These are phyloP conservation scores for Tachysurus fulvidraco DNA, from an alignment of 2,113 vertebrate genomes.

Conservation along the genomic window DNA sequence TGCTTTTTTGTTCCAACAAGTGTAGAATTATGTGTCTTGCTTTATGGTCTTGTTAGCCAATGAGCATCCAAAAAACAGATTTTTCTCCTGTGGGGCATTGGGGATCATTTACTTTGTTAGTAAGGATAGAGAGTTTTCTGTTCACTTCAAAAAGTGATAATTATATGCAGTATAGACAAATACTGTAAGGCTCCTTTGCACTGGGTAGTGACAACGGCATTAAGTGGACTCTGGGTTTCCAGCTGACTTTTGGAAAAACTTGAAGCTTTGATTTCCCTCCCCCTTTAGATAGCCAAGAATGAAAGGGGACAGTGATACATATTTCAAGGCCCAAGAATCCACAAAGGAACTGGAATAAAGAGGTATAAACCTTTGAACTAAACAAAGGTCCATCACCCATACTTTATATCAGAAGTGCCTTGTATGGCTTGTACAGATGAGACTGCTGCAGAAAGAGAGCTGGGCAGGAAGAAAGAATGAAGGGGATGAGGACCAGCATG, in stretches of 20 bases:
- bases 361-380: slow-evolving; percentile 97
- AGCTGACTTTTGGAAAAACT: slow-evolving; percentile 83
- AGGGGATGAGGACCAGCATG: slow-evolving; percentile 74
- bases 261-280: slow-evolving; percentile 85
- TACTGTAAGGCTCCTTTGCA: slow-evolving; percentile 33
- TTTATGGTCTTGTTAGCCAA: neutral
- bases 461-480: slow-evolving; percentile 63
- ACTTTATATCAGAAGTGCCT: slow-evolving; percentile 83
- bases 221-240: slow-evolving; percentile 80
- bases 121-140: neutral
- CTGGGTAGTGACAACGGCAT: slow-evolving; percentile 71
- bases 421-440: slow-evolving; percentile 74
- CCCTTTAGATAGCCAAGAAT: slow-evolving; percentile 89
- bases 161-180: neutral
- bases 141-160: neutral
- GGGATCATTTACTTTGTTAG: neutral
- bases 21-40: neutral
- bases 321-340: slow-evolving; percentile 95
- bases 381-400: slow-evolving; percentile 91
- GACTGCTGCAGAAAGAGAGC: slow-evolving; percentile 64
- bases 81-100: neutral
- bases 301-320: slow-evolving; percentile 98
- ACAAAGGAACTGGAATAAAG: slow-evolving; percentile 98
- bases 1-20: neutral
- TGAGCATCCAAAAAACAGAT: neutral